Evolutionary conservation across 2,888 invertebrate genomes (phyloP), one percentile per base, ranked within the genome.

Genomic region (Blastobasis lacticolella): DNA sequence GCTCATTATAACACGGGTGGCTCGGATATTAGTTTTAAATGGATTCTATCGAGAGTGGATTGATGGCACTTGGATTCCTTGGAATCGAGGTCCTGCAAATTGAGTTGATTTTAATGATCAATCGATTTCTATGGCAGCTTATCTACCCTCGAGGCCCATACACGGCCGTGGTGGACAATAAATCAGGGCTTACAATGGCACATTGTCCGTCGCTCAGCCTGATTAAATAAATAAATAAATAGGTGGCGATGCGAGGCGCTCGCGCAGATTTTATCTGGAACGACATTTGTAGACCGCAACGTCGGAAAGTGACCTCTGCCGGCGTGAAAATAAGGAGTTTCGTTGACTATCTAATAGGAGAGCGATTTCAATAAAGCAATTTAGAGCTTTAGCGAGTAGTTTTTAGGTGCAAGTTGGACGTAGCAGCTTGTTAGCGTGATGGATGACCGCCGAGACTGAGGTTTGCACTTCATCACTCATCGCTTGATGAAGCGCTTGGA

Each of bases 221-320:
- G 86, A 85, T 86, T 86, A 82, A 84, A 80, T 79, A 80, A 78
- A 84, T 85, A 81, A 76, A 81, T 80, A 82, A 86, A 82, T 83
- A 85, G 85, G 84, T 83, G 85, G 75, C 81, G 81, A 78, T 75
- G 73, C 73, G 67, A 71, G 74, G 67, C 77, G 71, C 76, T 64
- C 71, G 82, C 76, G 74, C 75, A 69, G 82, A 86, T 87, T 75
- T 82, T 86, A 87, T 86, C 84, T 66, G 42, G 45, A 64, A 62
- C 72, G 79, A 80, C 79, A 76, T 81, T 81, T 75, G 73, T 70
- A 72, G 63, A 63, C 62, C 65, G 64, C 62, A 63, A n/a, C n/a
- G n/a, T 67, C 74, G 59, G 72, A 80, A 77, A 72, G 65, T 65
- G 71, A 63, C 77, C 67, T 60, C 76, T 69, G 62, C 62, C 59